Evolutionary conservation across 2,888 invertebrate genomes (phyloP).

Genomic region (Platycnemis pennipes): DNA sequence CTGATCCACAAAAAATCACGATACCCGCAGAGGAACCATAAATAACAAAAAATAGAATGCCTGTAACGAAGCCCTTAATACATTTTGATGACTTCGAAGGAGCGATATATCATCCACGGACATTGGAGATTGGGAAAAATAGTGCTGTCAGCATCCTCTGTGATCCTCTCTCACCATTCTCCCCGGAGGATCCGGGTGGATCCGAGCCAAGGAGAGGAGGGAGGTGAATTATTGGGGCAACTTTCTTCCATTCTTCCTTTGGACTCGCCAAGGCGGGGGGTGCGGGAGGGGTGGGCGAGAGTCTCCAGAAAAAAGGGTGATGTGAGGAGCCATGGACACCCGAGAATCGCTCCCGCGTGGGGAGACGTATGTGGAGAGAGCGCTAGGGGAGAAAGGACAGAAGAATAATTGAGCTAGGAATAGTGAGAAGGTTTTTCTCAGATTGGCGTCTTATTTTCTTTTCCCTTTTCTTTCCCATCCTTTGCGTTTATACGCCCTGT

Average conservation of each 20-base stretch:
- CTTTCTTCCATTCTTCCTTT: conserved; percentile 44
- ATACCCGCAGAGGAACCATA: not conserved
- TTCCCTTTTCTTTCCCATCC: not conserved
- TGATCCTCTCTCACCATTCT: not conserved
- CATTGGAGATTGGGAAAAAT: conserved; percentile 56
- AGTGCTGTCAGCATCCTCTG: conserved; percentile 51
- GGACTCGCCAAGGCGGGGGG: not conserved
- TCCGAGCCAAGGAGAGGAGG: conserved; percentile 5
- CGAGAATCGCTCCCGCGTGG: not conserved
- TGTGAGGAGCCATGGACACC: no score
- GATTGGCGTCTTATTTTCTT: not conserved
- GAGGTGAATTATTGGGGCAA: conserved; percentile 46
- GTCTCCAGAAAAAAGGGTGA: not conserved
- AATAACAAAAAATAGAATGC: conserved; percentile 53
- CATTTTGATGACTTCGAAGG: conserved; percentile 46
- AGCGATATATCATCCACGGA: conserved; percentile 50
- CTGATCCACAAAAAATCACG: not conserved
- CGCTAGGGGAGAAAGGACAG: not conserved
- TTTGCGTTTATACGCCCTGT: not conserved
- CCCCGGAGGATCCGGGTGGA: not conserved
- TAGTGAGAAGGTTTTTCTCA: not conserved
- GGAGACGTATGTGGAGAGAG: not conserved
- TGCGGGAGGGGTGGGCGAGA: not conserved
- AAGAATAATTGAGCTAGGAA: not conserved
- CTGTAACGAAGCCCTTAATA: conserved; percentile 58